Conservation (phyloP, 2,797 vertebrate species). For the Pangasius sanitwongsei region DNA sequence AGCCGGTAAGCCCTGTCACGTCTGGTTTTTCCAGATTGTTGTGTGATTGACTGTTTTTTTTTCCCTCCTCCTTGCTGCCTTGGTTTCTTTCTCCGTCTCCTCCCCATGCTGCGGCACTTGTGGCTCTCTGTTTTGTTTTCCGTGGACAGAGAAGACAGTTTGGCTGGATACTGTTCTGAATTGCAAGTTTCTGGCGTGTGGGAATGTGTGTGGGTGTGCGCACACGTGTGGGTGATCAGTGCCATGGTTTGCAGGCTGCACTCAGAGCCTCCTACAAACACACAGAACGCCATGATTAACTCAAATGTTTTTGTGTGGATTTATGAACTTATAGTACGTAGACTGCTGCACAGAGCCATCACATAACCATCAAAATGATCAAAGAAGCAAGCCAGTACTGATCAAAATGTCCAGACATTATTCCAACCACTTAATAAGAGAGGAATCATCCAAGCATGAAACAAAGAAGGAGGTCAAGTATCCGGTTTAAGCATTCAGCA, state of each 20-base stretch:
- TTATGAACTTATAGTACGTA: not conserved
- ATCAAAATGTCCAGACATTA: not conserved
- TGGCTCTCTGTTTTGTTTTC: slow-evolving; percentile 34
- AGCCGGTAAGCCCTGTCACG: slow-evolving; percentile 69
- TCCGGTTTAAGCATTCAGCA: not conserved
- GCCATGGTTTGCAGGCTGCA: slow-evolving; percentile 18
- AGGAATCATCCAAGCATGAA: not conserved
- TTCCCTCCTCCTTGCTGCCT: not conserved
- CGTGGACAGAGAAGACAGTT: slow-evolving; percentile 19
- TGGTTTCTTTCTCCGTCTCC: slow-evolving; percentile 25
- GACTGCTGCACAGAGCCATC: not conserved
- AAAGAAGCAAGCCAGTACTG: not conserved
- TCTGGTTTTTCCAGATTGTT: slow-evolving; percentile 54
- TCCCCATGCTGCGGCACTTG: slow-evolving; percentile 18
- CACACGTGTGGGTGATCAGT: slow-evolving; percentile 38
- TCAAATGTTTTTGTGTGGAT: not conserved
- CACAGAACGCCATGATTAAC: not conserved
- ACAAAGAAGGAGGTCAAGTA: not conserved
- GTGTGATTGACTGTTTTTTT: slow-evolving; percentile 29
- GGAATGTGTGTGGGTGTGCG: slow-evolving; percentile 31
- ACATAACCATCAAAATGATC: not conserved
- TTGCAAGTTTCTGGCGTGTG: slow-evolving; percentile 32
- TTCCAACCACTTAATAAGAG: not conserved
- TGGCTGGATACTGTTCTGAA: slow-evolving; percentile 33
- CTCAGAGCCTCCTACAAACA: slow-evolving; percentile 5